These are phyloP conservation scores for Carpatolechia fugitivella DNA, from an alignment of 2,888 invertebrate genomes.

Conservation along the genomic window DNA sequence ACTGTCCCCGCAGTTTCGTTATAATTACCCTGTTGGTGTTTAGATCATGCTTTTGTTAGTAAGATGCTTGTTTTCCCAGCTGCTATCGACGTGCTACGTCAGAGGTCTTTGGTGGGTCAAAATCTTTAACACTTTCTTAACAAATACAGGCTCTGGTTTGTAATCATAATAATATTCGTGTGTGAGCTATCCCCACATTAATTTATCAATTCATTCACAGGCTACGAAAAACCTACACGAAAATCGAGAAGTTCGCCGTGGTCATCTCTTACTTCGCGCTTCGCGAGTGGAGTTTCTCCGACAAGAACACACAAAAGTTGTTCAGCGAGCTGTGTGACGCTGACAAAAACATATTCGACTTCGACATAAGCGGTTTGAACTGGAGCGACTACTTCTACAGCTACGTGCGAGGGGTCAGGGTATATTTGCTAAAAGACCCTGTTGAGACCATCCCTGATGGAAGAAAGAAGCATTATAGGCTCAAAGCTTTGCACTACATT, in stretches of 20 bases:
- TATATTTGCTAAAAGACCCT: constrained; percentile 87
- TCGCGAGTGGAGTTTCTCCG: constrained; percentile 85
- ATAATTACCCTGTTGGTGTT: too few relatives aligned
- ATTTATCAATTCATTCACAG: too few relatives aligned
- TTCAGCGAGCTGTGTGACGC: constrained; percentile 72
- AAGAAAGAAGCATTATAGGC: constrained; percentile 55
- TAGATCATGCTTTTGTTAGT: too few relatives aligned
- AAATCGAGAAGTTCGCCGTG: constrained; percentile 85
- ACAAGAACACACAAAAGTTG: constrained; percentile 77
- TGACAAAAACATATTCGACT: constrained; percentile 82
- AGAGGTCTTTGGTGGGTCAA: too few relatives aligned
- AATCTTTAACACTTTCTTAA: too few relatives aligned
- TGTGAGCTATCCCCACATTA: too few relatives aligned
- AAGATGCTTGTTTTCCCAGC: too few relatives aligned
- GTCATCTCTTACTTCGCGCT: constrained; percentile 86
- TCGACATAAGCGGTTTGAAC: constrained; percentile 81
- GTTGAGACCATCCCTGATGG: constrained; percentile 82
- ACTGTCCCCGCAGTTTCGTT: too few relatives aligned
- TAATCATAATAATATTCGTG: too few relatives aligned
- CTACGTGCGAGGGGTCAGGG: constrained; percentile 84
- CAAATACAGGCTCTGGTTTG: too few relatives aligned
- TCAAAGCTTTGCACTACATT: constrained; percentile 45
- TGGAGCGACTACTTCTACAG: constrained; percentile 85
- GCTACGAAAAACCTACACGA: constrained; percentile 85
- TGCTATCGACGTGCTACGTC: too few relatives aligned